Conservation (phyloP, 2,113 vertebrate species). For the Anarrhichthys ocellatus region DNA sequence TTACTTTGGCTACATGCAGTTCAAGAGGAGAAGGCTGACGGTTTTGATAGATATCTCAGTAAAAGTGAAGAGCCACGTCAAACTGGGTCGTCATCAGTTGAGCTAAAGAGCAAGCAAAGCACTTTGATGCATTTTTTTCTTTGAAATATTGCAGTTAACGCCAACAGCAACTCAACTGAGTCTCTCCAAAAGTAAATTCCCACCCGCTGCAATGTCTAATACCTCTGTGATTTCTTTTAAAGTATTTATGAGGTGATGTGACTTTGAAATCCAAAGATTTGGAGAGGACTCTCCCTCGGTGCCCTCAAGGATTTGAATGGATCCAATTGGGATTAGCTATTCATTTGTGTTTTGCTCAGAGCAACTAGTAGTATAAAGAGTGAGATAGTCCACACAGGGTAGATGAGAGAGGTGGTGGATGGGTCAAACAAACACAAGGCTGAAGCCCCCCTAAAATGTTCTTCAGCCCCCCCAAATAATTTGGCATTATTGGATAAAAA, state of each 20-base stretch:
- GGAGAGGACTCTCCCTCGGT: neutral
- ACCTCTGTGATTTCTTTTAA: constrained; percentile 41
- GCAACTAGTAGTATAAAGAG: neutral
- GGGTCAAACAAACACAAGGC: neutral
- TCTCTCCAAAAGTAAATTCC: constrained; percentile 27
- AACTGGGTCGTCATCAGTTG: constrained; percentile 32
- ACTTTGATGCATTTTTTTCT: constrained; percentile 39
- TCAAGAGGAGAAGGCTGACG: constrained; percentile 39
- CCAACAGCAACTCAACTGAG: constrained; percentile 44
- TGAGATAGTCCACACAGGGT: no score
- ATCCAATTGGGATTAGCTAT: constrained; percentile 27
- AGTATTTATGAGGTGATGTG: constrained; percentile 37
- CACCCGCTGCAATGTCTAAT: constrained; percentile 38
- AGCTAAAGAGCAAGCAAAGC: constrained; percentile 28
- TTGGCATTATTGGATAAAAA: no score
- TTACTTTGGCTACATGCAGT: constrained; percentile 45
- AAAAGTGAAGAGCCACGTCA: constrained; percentile 33
- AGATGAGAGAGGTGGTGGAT: no score
- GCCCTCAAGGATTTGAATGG: constrained; percentile 10
- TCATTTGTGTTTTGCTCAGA: constrained; percentile 15
- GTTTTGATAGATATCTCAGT: constrained; percentile 59
- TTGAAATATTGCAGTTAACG: constrained; percentile 52
- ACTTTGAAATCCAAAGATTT: constrained; percentile 44
- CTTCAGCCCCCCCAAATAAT: no score
- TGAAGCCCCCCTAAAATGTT: no score